Evolutionary conservation across 1,140 invertebrate species (phyloP).

Genomic region (Pollicipes pollicipes): DNA sequence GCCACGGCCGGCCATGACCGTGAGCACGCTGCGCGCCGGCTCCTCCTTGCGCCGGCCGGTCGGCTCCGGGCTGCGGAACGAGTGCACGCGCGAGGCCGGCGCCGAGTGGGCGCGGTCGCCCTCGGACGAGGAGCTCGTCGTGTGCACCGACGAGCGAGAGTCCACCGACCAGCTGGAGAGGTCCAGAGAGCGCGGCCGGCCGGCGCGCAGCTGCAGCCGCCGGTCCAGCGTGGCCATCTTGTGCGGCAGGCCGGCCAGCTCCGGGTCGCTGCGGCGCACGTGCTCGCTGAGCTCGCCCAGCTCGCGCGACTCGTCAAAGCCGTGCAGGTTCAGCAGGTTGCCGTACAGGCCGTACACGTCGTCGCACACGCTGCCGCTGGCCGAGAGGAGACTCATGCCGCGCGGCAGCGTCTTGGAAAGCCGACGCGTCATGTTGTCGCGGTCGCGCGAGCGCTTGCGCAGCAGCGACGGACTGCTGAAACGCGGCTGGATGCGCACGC

Average conservation of each 20-base stretch:
- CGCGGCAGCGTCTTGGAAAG: conserved; percentile 43
- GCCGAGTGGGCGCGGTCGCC: conserved; percentile 47
- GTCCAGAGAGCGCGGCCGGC: conserved; percentile 62
- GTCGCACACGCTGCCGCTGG: conserved; percentile 22
- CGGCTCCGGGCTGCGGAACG: conserved; percentile 37
- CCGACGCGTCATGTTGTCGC: conserved; percentile 36
- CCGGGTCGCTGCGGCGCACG: conserved; percentile 56
- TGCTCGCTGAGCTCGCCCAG: conserved; percentile 30
- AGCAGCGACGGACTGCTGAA: conserved; percentile 6
- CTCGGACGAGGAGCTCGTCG: conserved; percentile 43
- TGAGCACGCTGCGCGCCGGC: conserved; percentile 58
- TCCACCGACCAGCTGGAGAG: conserved; percentile 74
- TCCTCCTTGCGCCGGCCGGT: conserved; percentile 51
- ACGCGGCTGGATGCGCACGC: not conserved
- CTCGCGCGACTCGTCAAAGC: conserved; percentile 47
- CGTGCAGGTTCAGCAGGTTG: conserved; percentile 71
- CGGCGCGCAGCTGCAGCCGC: conserved; percentile 58
- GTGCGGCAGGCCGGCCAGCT: conserved; percentile 51
- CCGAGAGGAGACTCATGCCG: not conserved
- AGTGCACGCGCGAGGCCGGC: conserved; percentile 33
- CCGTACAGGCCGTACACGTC: conserved; percentile 78
- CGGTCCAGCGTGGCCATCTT: conserved; percentile 49
- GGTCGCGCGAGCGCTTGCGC: conserved; percentile 1
- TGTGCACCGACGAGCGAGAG: conserved; percentile 28
- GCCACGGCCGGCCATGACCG: conserved; percentile 66